A percentile compares a stretch with the other conserved stretches of the same genome.
Conservation (phyloP, 2,888 invertebrate genomes). For the Subacronicta megacephala region DNA sequence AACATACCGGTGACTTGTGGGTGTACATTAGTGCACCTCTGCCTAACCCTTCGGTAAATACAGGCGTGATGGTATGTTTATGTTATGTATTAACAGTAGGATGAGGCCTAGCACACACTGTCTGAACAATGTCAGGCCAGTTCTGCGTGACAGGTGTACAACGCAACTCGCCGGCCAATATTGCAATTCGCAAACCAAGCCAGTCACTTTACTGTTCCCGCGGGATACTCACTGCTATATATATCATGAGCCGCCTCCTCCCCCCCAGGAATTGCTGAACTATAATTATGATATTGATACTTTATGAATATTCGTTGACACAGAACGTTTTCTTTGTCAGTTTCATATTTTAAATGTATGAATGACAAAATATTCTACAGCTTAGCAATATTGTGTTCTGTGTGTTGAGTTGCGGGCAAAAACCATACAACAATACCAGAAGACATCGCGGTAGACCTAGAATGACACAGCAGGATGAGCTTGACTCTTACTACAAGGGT, state of each 20-base stretch:
- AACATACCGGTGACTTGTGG: too few relatives aligned
- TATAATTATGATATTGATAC: slow-evolving; percentile 47
- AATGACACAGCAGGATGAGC: too few relatives aligned
- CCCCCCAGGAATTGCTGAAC: slow-evolving; percentile 41
- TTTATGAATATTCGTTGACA: slow-evolving; percentile 35
- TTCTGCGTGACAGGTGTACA: slow-evolving; percentile 70
- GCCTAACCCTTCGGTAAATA: too few relatives aligned
- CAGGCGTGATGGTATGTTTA: too few relatives aligned
- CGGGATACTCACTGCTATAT: slow-evolving; percentile 68
- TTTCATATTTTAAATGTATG: not conserved
- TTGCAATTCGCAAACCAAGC: slow-evolving; percentile 68
- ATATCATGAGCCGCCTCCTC: slow-evolving; percentile 59
- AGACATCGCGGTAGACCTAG: too few relatives aligned
- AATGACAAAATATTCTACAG: too few relatives aligned
- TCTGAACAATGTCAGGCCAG: slow-evolving; percentile 42
- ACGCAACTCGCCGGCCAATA: slow-evolving; percentile 55
- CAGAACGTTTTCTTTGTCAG: slow-evolving; percentile 4
- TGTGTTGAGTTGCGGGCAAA: too few relatives aligned
- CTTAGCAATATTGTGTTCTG: too few relatives aligned
- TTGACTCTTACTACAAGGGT: too few relatives aligned
- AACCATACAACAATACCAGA: too few relatives aligned
- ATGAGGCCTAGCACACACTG: slow-evolving; percentile 27
- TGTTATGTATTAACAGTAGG: slow-evolving; percentile 21
- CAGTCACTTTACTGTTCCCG: slow-evolving; percentile 74
- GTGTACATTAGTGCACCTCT: too few relatives aligned